Evolutionary conservation across 64 coral and sea anemone genomes (phyloP), one percentile per base, ranked within the genome.

Genomic region (Dendronephthya gigantea): DNA sequence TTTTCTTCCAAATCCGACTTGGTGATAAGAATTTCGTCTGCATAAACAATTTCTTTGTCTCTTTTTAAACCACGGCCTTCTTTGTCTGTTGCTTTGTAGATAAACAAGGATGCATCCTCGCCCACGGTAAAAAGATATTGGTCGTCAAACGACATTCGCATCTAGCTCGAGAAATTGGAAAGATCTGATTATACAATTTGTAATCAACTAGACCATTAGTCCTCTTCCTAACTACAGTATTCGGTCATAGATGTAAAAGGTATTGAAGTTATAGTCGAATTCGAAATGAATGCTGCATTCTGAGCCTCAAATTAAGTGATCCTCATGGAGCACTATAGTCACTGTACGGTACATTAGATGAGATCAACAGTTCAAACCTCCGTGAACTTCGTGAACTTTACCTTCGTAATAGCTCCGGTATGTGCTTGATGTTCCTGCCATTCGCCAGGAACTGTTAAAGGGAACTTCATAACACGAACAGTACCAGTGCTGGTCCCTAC

Each of bases 101-200:
- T 93, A 85, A 93, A 98, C 65, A 98, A 82, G 83, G 82, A 91
- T 15, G 91, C 95, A 43, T 98, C 95, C 37, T 98, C 95, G 49
- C 92, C 91, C 55, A 93, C 95, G 48, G 95, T 98, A 82, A 98
- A 98, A 68, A 98, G 88, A 82, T 98, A 98, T 58, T 98, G 95
- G 82, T 98, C 95, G 25, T 98, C 95, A 48, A 83, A 98, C 22
- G 95, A 98, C 95, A 98, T 98, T 89, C 95, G 95, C 90, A 98
- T 98, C 95, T 98, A 70, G n/a, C n/a, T n/a, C n/a, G 27, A 79
- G 12, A 19, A 3, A 79, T 29, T 28, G 36, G 8, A 33, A 34
- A 30, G 6, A 30, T 30, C 19, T 15, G 22, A 15, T n/a, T n/a
- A n/a, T n/a, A n/a, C n/a, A n/a, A n/a, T n/a, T n/a, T n/a, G n/a